Base-by-base conservation (phyloP, 2,888 invertebrate genomes). In the Andrena praecox region DNA sequence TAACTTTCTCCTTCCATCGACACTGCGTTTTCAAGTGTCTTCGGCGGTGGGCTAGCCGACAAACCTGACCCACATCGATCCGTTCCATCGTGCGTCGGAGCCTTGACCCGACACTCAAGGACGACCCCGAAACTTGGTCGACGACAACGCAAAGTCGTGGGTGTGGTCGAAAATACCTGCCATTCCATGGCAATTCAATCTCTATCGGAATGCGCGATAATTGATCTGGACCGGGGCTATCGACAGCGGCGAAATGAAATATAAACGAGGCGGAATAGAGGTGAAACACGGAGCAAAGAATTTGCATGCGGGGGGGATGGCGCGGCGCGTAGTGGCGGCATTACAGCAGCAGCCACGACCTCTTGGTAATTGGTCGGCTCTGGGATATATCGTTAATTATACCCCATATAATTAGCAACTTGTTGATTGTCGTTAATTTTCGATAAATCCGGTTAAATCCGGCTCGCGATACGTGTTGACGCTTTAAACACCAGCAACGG, bases 401-500 rank as follows among this genome's bases (percentile, higher is more conserved):
- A 64, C 68, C 20, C 71, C 66, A 72, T 79, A 83, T 80, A 85
- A 88, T 88, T 85, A 85, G 71, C 88, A 88, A 86, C 88, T 88
- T 88, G 88, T 88, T 88, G 88, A 88, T 87, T 74, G 85, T 80
- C 84, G 79, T 85, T 85, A 70, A 84, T 86, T 78, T 77, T 72
- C 72, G 59, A 80, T 75, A 75, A 77, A 79, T 33, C 66, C 67
- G 76, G 48, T 54, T 73, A 73, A 79, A 80, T 66, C 72, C 63
- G 29, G 42, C 12, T 42, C 20, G 66, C n/a, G 59, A 70, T 50
- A 68, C 48, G n/a, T 10, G 48, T 50, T 35, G 50, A 68, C 59
- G 67, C 52, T 72, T 67, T 33, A 42, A 33, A 67, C 63, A 52
- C 10, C 67, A 31, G 67, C 54, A 12, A 20, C 24, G 33, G 8